These are phyloP conservation scores for Chondrosia reniformis DNA, from an alignment of 37 sponge, comb jelly and placozoan genomes.

Conservation along the genomic window DNA sequence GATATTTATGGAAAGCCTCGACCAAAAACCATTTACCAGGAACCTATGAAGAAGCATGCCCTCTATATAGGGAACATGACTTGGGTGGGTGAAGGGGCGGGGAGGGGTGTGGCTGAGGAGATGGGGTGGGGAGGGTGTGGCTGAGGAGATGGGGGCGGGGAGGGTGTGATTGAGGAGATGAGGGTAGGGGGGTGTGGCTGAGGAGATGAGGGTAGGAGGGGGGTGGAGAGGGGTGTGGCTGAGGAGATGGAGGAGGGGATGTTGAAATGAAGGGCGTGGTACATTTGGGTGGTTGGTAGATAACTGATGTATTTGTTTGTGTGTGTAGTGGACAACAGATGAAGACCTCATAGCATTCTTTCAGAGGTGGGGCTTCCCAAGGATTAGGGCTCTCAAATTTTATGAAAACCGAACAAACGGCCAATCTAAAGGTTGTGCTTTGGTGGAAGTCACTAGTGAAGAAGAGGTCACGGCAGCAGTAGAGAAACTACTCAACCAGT, in stretches of 20 bases:
- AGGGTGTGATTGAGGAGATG: too few relatives aligned
- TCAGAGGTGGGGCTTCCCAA: slow-evolving; percentile 49
- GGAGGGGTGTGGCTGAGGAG: too few relatives aligned
- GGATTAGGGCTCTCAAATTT: slow-evolving; percentile 70
- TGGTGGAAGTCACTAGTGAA: slow-evolving; percentile 70
- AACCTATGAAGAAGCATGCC: slow-evolving; percentile 84
- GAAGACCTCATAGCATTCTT: slow-evolving; percentile 68
- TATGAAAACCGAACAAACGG: slow-evolving; percentile 96
- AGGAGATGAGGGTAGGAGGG: too few relatives aligned
- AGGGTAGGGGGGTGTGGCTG: too few relatives aligned
- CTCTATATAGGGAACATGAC: slow-evolving; percentile 91
- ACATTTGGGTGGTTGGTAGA: too few relatives aligned
- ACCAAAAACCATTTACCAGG: slow-evolving; percentile 52
- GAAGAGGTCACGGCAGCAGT: slow-evolving; percentile 36
- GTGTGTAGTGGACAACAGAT: slow-evolving; percentile 88
- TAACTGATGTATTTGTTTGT: neutral
- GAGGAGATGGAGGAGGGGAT: too few relatives aligned
- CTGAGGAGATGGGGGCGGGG: too few relatives aligned
- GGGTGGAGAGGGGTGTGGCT: too few relatives aligned
- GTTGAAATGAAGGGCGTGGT: too few relatives aligned
- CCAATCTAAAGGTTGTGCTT: slow-evolving; percentile 88
- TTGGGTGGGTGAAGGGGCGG: slow-evolving; percentile 73
- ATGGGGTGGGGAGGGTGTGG: too few relatives aligned
- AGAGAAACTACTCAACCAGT: slow-evolving; percentile 65
- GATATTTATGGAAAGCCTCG: too few relatives aligned